These are phyloP conservation scores for Sinelater perroti DNA, from an alignment of 2,888 invertebrate species.

Conservation along the genomic window DNA sequence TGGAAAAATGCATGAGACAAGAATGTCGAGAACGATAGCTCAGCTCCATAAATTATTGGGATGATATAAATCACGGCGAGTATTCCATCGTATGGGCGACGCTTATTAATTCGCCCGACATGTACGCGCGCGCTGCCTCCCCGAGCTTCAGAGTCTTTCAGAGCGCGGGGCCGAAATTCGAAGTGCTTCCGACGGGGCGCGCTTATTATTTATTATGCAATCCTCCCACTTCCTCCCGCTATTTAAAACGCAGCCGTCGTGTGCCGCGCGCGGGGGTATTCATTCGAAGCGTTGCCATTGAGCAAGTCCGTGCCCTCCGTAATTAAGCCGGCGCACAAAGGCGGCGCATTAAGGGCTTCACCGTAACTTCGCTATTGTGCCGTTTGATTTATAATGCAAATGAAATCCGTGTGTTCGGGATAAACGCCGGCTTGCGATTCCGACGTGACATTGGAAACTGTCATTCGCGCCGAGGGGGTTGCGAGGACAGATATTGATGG, in stretches of 20 bases:
- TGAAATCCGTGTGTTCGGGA: background rate
- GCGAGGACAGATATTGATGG: too few species aligned
- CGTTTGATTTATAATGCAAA: constrained; percentile 25
- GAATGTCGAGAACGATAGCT: constrained; percentile 23
- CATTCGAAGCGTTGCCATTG: constrained; percentile 29
- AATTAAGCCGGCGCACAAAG: constrained; percentile 32
- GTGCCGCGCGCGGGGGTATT: constrained; percentile 31
- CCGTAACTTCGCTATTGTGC: constrained; percentile 28
- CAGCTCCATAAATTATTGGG: constrained; percentile 20
- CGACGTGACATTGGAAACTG: background rate
- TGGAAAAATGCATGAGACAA: constrained; percentile 19
- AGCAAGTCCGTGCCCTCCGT: constrained; percentile 26
- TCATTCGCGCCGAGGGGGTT: background rate
- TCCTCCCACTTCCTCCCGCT: constrained; percentile 45
- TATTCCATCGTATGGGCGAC: constrained; percentile 10
- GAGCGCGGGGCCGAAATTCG: too few species aligned
- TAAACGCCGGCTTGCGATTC: background rate
- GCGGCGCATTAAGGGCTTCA: constrained; percentile 21
- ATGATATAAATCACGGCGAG: constrained; percentile 19
- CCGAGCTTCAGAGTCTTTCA: too few species aligned
- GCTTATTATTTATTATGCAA: constrained; percentile 35
- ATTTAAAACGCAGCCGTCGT: constrained; percentile 37
- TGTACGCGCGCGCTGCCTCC: too few species aligned
- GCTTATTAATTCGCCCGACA: constrained; percentile 13
- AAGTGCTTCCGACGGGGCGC: background rate